These are phyloP conservation scores for Trypoxylon attenuatum DNA, from an alignment of 2,888 invertebrate genomes.

Conservation along the genomic window DNA sequence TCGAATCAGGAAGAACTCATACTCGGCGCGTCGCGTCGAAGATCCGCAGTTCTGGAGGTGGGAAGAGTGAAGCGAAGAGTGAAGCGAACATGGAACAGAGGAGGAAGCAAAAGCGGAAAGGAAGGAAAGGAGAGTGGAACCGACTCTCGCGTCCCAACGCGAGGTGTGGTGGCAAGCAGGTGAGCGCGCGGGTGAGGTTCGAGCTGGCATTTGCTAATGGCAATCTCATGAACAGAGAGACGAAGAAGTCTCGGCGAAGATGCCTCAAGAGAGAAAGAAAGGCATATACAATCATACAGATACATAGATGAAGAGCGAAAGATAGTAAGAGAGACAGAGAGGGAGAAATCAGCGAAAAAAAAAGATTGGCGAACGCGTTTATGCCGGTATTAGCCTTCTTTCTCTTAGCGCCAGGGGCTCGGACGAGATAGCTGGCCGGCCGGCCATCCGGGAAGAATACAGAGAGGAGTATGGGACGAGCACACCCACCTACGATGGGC, in stretches of 20 bases:
- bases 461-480: slow-evolving; percentile 50
- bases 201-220: slow-evolving; percentile 69
- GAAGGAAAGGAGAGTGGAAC: slow-evolving; percentile 25
- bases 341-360: slow-evolving; percentile 16
- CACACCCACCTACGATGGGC: slow-evolving; percentile 67
- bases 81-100: background rate
- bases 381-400: slow-evolving; percentile 62
- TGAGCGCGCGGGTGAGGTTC: slow-evolving; percentile 45
- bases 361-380: slow-evolving; percentile 45
- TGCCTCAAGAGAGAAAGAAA: background rate
- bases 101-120: background rate
- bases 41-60: background rate
- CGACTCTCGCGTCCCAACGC: slow-evolving; percentile 16
- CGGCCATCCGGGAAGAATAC: slow-evolving; percentile 31
- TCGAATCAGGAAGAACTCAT: too few species aligned
- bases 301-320: background rate
- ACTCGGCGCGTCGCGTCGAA: background rate
- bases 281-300: background rate
- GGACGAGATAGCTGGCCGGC: slow-evolving; percentile 48
- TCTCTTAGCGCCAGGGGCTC: slow-evolving; percentile 68
- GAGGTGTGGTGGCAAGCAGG: slow-evolving; percentile 62
- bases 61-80: background rate
- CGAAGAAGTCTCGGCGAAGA: background rate
- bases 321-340: too few species aligned
- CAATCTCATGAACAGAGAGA: slow-evolving; percentile 52